Evolutionary conservation across 2,797 vertebrate genomes (phyloP).

Genomic region (Bovichtus diacanthus): DNA sequence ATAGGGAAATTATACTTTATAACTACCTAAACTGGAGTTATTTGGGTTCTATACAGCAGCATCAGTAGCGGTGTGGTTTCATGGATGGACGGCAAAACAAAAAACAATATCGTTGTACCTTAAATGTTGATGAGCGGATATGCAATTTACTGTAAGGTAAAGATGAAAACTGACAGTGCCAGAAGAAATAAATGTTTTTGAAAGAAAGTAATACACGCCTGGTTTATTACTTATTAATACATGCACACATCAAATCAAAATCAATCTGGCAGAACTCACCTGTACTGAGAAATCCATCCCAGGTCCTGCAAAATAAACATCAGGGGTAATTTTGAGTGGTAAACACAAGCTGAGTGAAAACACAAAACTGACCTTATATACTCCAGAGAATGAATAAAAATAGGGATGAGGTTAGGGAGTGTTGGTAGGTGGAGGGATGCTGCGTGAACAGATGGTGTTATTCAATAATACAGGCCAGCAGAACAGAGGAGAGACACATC

Average conservation of each 20-base stretch:
- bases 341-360: slow-evolving; percentile 21
- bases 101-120: slow-evolving; percentile 15
- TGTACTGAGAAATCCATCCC: not conserved
- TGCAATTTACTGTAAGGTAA: slow-evolving; percentile 44
- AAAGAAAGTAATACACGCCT: slow-evolving; percentile 4
- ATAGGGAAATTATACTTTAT: not conserved
- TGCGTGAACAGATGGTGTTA: slow-evolving; percentile 11
- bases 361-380: slow-evolving; percentile 26
- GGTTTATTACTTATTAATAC: not conserved
- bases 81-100: not conserved
- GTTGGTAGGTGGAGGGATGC: slow-evolving; percentile 5
- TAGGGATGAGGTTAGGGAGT: slow-evolving; percentile 8
- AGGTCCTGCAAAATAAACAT: not conserved
- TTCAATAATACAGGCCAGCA: slow-evolving; percentile 52
- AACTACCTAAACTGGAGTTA: slow-evolving; percentile 7
- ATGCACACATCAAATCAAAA: not conserved
- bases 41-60: slow-evolving; percentile 10
- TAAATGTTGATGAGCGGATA: slow-evolving; percentile 17
- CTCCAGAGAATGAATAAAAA: slow-evolving; percentile 29
- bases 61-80: not conserved
- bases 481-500: slow-evolving; percentile 61
- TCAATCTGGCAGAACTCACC: not conserved
- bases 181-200: slow-evolving; percentile 60
- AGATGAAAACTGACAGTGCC: slow-evolving; percentile 38
- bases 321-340: not conserved